Evolutionary conservation across 2,113 vertebrate genomes (phyloP).

Genomic region (Megaleporinus macrocephalus): DNA sequence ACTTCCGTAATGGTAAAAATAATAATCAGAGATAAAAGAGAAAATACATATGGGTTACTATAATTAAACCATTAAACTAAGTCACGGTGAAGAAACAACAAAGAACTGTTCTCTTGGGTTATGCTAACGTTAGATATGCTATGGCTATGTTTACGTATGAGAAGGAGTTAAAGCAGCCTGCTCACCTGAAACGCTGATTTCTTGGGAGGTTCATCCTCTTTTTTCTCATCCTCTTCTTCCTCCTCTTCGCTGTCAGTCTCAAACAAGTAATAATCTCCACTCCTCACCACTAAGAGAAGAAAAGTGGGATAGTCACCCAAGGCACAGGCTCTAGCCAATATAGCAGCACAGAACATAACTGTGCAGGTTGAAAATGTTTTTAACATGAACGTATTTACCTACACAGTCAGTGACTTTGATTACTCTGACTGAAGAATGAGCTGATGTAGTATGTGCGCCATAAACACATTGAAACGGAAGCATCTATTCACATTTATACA

Average conservation of each 20-base stretch:
- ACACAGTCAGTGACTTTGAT: background rate
- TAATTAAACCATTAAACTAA: no score
- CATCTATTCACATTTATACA: no score
- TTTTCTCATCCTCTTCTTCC: slow-evolving; percentile 90
- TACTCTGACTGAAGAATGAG: background rate
- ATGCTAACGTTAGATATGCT: background rate
- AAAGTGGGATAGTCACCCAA: slow-evolving; percentile 42
- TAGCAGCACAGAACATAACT: background rate
- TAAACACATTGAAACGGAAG: no score
- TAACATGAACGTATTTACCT: background rate
- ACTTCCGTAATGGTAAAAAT: no score
- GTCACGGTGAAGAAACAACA: background rate
- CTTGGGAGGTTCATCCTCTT: slow-evolving; percentile 86
- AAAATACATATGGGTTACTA: background rate
- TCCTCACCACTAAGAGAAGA: slow-evolving; percentile 95
- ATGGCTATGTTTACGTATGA: no score
- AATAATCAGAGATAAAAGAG: no score
- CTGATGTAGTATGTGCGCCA: background rate
- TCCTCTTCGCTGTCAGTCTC: slow-evolving; percentile 99
- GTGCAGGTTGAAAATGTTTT: background rate
- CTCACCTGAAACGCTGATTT: slow-evolving; percentile 96
- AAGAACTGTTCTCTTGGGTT: background rate
- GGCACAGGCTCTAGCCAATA: background rate
- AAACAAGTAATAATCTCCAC: slow-evolving; percentile 99
- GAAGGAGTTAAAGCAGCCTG: no score